Percentiles rank a stretch among this genome's conserved stretches.
phyloP scores from a whole-genome alignment of 1,140 invertebrate species.

The Saccostrea glomerata region DNA sequence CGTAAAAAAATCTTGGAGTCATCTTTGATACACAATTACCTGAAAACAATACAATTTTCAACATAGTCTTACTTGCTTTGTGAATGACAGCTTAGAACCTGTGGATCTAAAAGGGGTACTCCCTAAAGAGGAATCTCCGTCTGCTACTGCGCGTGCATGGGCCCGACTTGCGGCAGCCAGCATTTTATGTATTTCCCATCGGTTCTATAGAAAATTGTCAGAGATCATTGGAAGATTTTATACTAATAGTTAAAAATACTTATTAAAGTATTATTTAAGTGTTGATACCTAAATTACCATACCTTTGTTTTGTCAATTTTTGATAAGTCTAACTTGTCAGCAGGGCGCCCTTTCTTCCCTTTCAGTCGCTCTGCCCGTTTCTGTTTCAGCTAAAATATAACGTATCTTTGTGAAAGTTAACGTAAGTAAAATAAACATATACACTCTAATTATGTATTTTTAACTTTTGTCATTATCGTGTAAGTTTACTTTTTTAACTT shows the following conservation, averaged over 20 bases:
- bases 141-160: constrained; percentile 22
- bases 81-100: background rate
- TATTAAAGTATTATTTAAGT: background rate
- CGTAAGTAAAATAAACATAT: background rate
- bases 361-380: constrained; percentile 2
- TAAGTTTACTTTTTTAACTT: too few species aligned
- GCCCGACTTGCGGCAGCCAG: constrained; percentile 18
- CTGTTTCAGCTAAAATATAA: constrained; percentile 2
- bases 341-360: background rate
- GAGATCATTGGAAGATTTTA: background rate
- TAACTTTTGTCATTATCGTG: too few species aligned
- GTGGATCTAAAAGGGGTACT: background rate
- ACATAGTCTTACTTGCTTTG: background rate
- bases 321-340: constrained; percentile 11
- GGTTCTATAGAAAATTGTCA: constrained; percentile 4
- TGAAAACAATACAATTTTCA: background rate
- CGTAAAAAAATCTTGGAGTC: background rate
- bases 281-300: background rate
- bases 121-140: background rate
- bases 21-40: background rate
- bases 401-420: background rate
- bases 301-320: constrained; percentile 14
- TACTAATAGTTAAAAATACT: background rate
- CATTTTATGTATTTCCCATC: constrained; percentile 36
- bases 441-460: too few species aligned